Evolutionary conservation across 1,140 invertebrate genomes (phyloP), one percentile per base, ranked within the genome.

Genomic region (Penaeus japonicus): DNA sequence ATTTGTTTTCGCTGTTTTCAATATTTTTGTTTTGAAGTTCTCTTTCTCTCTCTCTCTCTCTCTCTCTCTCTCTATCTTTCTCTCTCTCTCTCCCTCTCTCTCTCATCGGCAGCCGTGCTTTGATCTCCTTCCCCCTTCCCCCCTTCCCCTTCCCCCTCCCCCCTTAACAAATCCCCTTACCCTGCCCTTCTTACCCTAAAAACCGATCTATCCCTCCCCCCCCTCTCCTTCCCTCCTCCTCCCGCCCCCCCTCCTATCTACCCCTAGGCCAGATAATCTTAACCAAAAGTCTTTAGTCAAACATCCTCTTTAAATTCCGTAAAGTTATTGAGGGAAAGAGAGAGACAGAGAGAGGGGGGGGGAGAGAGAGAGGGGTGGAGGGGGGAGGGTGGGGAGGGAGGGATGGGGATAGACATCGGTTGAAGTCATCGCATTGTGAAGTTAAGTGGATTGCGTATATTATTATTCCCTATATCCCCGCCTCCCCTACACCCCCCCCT

Each of bases 241-340:
- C 59, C 24, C 55, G n/a, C 54, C 35, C 53, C 18, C 32, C 35
- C 20, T 27, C 35, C 65, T 55, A 30, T 39, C 22, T 18, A 24
- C 17, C 39, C 12, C 55, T 24, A 24, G 4, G 17, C 12, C 3
- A 39, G 75, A 62, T 78, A 86, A 79, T 84, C 83, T 84, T 84
- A 35, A 59, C 20, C 57, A 84, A 30, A 70, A 53, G 27, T 78
- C 53, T 85, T 85, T 57, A 85, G 84, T 70, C 47, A 78, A 85
- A 77, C 54, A 57, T 85, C 53, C 35, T 30, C 24, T 55, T 55
- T 59, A 77, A 78, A 55, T 85, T 78, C 70, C 84, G 30, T 55
- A 57, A 78, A 85, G 54, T 75, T 78, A 77, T 18, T 18, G 30
- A 47, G 59, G 32, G 30, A 39, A 39, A 59, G 39, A 47, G 39